Conservation (phyloP, 2,888 invertebrate genomes). For the Temnothorax unifasciatus region DNA sequence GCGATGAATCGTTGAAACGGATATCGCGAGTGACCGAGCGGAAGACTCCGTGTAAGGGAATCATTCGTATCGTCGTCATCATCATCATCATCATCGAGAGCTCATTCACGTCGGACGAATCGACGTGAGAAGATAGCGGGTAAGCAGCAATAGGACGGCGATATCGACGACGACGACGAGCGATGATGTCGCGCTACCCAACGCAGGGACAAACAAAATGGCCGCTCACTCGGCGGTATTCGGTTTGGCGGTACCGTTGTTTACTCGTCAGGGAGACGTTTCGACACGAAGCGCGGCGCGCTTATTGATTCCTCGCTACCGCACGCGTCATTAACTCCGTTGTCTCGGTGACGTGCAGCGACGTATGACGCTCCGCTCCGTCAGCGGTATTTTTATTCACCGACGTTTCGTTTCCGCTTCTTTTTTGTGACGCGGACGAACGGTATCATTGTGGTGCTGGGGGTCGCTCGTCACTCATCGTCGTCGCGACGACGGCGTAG, state of each 20-base stretch:
- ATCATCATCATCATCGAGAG: not conserved
- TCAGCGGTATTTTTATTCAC: not conserved
- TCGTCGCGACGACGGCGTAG: not conserved
- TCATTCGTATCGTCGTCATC: not conserved
- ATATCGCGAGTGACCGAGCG: not conserved
- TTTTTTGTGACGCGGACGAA: not conserved
- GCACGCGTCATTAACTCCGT: not conserved
- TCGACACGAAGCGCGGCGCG: not conserved
- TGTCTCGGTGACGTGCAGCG: not conserved
- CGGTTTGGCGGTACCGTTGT: conserved; percentile 77
- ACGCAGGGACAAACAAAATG: conserved; percentile 79
- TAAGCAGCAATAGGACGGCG: not conserved
- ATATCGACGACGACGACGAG: not conserved
- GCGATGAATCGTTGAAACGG: conserved; percentile 8
- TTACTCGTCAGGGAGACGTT: conserved; percentile 73
- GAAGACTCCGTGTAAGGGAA: too few relatives aligned
- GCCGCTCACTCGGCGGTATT: conserved; percentile 71
- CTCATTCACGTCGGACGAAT: not conserved
- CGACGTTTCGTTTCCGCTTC: not conserved
- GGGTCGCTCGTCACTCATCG: not conserved
- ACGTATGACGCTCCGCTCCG: not conserved
- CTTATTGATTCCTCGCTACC: conserved; percentile 22
- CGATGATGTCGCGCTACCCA: conserved; percentile 53
- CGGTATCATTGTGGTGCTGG: not conserved
- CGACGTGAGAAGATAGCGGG: not conserved